Conservation (phyloP, 1,140 invertebrate species). For the Aphidius gifuensis region DNA sequence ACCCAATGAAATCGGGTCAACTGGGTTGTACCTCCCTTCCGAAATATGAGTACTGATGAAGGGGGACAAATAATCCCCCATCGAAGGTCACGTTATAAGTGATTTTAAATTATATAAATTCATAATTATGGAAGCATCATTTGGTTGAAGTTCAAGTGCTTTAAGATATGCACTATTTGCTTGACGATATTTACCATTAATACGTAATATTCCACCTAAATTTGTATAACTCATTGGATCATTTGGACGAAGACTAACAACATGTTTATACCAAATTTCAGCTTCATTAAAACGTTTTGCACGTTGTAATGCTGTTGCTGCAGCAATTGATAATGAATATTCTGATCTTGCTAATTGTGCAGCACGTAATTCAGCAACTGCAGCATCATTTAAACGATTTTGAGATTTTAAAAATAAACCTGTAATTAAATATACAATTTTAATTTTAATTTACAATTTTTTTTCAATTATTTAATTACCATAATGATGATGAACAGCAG, state of each 20-base stretch:
- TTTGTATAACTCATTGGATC: conserved; percentile 89
- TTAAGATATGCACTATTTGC: conserved; percentile 80
- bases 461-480: conserved; percentile 58
- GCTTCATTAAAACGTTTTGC: conserved; percentile 74
- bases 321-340: conserved; percentile 79
- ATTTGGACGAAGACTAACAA: conserved; percentile 69
- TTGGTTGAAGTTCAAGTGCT: conserved; percentile 78
- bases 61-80: conserved; percentile 24
- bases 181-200: conserved; percentile 84
- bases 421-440: conserved; percentile 47
- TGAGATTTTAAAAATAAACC: conserved; percentile 83
- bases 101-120: conserved; percentile 80
- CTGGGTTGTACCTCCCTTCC: conserved; percentile 23
- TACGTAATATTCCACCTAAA: conserved; percentile 87
- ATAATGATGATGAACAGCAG: conserved; percentile 80
- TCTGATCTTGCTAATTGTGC: conserved; percentile 73
- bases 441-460: too few species aligned
- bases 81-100: conserved; percentile 54
- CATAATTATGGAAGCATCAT: conserved; percentile 79
- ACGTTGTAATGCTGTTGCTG: conserved; percentile 80
- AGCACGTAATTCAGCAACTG: conserved; percentile 71
- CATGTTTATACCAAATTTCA: conserved; percentile 79
- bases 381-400: conserved; percentile 76
- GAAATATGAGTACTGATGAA: conserved; percentile 19
- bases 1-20: conserved; percentile 17